A percentile compares a stretch with the other conserved stretches of the same genome.
These are phyloP conservation scores for Agriotes lineatus DNA, from an alignment of 2,888 invertebrate species.

Conservation along the genomic window DNA sequence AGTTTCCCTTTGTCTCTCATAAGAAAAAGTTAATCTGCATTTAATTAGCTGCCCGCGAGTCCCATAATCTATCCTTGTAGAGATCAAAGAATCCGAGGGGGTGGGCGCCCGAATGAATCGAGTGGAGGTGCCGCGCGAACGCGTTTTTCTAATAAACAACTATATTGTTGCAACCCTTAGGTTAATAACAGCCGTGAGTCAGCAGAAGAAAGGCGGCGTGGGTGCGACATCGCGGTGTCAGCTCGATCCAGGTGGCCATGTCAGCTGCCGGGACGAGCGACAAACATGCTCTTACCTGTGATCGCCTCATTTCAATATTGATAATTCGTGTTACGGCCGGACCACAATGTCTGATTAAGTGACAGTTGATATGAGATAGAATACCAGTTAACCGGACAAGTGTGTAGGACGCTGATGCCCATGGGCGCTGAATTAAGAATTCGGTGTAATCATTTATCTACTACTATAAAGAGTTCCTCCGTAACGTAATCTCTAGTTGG, in stretches of 20 bases:
- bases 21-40: neutral
- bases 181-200: constrained; percentile 61
- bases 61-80: too few species aligned
- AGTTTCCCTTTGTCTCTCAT: neutral
- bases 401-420: constrained; percentile 37
- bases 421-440: constrained; percentile 21
- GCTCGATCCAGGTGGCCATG: constrained; percentile 64
- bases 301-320: constrained; percentile 63
- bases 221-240: constrained; percentile 58
- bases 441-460: constrained; percentile 34
- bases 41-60: too few species aligned
- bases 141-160: constrained; percentile 53
- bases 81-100: too few species aligned
- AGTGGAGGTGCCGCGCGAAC: neutral
- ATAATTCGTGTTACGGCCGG: constrained; percentile 60
- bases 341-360: constrained; percentile 61
- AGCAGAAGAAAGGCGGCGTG: constrained; percentile 60
- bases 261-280: constrained; percentile 64
- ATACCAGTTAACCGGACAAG: constrained; percentile 56
- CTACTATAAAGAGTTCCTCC: constrained; percentile 11
- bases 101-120: neutral
- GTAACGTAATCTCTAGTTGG: constrained; percentile 30
- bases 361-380: constrained; percentile 61
- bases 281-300: constrained; percentile 57
- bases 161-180: constrained; percentile 57